Evolutionary conservation across 1,140 invertebrate genomes (phyloP).

Genomic region (Drosophila lacertosa): DNA sequence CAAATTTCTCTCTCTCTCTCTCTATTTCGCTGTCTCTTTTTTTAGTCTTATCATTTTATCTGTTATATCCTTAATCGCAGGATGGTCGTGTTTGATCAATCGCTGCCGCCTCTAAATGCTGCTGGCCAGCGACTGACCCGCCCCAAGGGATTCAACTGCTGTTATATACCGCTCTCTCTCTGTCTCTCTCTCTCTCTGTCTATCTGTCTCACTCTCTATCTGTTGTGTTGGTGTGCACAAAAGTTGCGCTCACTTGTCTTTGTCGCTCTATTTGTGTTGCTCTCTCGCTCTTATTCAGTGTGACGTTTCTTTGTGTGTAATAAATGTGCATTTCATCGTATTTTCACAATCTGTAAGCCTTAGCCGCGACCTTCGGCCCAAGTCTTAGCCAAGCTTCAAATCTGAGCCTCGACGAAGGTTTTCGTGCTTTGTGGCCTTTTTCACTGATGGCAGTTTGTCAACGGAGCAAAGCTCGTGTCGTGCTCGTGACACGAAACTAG

Average conservation of each 20-base stretch:
- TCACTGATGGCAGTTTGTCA: conserved; percentile 9
- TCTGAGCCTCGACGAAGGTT: conserved; percentile 25
- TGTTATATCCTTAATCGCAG: conserved; percentile 18
- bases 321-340: conserved; percentile 65
- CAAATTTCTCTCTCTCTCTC: not conserved
- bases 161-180: conserved; percentile 29
- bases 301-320: conserved; percentile 23
- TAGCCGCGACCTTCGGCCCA: conserved; percentile 27
- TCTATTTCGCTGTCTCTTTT: too few species aligned
- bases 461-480: not conserved
- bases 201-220: too few species aligned
- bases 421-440: not conserved
- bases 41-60: not conserved
- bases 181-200: too few species aligned
- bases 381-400: not conserved
- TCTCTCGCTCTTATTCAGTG: not conserved
- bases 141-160: not conserved
- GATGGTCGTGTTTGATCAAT: conserved; percentile 11
- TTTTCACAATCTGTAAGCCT: conserved; percentile 22
- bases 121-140: conserved; percentile 5
- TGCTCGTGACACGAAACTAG: conserved; percentile 3
- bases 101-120: conserved; percentile 49
- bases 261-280: not conserved
- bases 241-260: not conserved
- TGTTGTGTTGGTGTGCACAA: too few species aligned